phyloP scores from a whole-genome alignment of 2,113 vertebrate genomes.

The Cheirogaleus medius region DNA sequence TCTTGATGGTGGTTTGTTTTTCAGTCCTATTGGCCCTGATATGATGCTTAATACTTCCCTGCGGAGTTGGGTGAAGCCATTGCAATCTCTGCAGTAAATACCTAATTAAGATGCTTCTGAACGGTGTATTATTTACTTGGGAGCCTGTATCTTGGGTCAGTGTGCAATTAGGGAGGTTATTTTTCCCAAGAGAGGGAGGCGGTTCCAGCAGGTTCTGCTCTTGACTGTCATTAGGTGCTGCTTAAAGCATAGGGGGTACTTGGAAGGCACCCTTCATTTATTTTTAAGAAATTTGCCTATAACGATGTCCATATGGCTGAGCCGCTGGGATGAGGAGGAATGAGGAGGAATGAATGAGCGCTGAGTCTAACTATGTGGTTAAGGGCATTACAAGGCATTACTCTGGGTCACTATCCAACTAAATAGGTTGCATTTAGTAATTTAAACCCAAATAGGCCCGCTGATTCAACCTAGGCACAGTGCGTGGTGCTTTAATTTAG shows the following conservation, averaged over 20 bases:
- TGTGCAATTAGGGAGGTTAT: slow-evolving; percentile 64
- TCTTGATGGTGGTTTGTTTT: slow-evolving; percentile 69
- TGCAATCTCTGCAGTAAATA: slow-evolving; percentile 74
- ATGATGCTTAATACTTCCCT: slow-evolving; percentile 51
- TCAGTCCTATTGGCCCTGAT: slow-evolving; percentile 41
- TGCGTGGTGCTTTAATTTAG: background rate
- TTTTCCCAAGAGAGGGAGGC: slow-evolving; percentile 54
- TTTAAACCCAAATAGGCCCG: background rate
- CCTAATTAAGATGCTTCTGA: slow-evolving; percentile 73
- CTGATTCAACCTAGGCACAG: background rate
- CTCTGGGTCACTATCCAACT: background rate
- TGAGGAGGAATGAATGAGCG: background rate
- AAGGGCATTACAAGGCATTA: background rate
- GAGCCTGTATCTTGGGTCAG: slow-evolving; percentile 65
- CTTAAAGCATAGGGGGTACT: slow-evolving; percentile 47
- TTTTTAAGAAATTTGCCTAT: slow-evolving; percentile 55
- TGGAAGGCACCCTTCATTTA: slow-evolving; percentile 17
- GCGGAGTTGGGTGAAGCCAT: slow-evolving; percentile 33
- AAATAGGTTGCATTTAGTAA: background rate
- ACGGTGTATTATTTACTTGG: slow-evolving; percentile 73
- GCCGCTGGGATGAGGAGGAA: background rate
- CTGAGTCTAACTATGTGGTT: background rate
- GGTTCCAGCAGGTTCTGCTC: slow-evolving; percentile 50
- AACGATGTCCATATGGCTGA: background rate
- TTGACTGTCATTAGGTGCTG: slow-evolving; percentile 72